Evolutionary conservation across 2,888 invertebrate genomes (phyloP).

Genomic region (Frankliniella fusca): DNA sequence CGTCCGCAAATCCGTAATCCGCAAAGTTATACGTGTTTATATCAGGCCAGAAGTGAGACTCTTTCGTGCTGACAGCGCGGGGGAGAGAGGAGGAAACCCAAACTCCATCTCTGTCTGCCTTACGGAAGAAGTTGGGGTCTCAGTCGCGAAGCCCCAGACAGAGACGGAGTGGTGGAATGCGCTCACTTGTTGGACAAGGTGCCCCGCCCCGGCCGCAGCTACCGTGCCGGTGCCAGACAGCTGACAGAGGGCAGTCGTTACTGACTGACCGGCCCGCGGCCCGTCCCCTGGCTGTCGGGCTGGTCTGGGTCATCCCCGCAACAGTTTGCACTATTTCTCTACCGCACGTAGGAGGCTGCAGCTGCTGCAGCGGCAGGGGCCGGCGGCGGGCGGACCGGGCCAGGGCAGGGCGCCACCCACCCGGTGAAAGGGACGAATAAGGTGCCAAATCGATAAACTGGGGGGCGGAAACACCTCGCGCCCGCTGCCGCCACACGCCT

Average conservation of each 20-base stretch:
- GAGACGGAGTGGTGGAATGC: neutral
- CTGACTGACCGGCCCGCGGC: neutral
- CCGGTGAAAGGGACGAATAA: no score
- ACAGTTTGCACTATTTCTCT: no score
- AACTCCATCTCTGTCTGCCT: no score
- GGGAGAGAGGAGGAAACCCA: neutral
- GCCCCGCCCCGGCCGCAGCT: neutral
- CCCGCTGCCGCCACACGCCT: no score
- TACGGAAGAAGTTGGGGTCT: no score
- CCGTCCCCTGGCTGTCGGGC: no score
- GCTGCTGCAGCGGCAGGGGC: neutral
- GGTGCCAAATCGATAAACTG: neutral
- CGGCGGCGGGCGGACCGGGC: neutral
- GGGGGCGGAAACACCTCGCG: neutral
- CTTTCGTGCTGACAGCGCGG: no score
- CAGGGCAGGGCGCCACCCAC: neutral
- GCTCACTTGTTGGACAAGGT: neutral
- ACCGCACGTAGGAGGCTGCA: no score
- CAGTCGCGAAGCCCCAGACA: neutral
- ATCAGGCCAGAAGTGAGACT: no score
- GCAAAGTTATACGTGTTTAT: no score
- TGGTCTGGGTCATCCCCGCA: no score
- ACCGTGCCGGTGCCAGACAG: neutral
- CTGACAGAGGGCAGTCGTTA: slow-evolving; percentile 19
- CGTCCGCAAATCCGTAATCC: no score